Evolutionary conservation across 2,797 vertebrate genomes (phyloP).

Genomic region (Schizothorax lantsangensis): DNA sequence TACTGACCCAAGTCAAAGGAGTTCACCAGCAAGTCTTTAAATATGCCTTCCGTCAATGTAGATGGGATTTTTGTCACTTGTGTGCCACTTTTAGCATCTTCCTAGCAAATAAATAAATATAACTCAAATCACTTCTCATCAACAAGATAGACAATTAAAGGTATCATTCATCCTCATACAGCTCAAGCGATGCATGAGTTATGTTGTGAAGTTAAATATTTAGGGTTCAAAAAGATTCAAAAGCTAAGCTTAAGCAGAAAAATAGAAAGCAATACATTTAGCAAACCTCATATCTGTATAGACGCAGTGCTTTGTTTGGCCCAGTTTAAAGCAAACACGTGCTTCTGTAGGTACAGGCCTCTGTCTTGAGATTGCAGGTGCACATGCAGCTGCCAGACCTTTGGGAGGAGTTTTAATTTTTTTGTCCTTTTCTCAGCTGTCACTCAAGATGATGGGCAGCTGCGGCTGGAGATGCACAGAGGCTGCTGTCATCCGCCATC

Average conservation of each 20-base stretch:
- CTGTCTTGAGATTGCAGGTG: conserved; percentile 73
- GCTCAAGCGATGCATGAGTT: background rate
- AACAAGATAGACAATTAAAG: background rate
- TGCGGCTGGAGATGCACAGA: conserved; percentile 65
- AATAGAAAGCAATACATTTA: too few relatives aligned
- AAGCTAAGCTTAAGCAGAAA: background rate
- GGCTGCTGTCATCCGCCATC: conserved; percentile 69
- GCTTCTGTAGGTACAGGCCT: conserved; percentile 49
- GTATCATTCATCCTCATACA: background rate
- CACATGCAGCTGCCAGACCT: conserved; percentile 75
- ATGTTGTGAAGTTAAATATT: background rate
- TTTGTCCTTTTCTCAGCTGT: conserved; percentile 61
- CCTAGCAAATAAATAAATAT: background rate
- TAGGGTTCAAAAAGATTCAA: background rate
- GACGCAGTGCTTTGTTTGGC: conserved; percentile 1
- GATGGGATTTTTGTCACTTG: background rate
- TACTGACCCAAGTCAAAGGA: background rate
- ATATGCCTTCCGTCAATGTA: background rate
- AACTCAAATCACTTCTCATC: background rate
- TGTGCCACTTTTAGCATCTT: background rate
- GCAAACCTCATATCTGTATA: conserved; percentile 3
- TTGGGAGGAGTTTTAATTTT: conserved; percentile 34
- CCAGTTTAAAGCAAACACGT: conserved; percentile 53
- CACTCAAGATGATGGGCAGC: conserved; percentile 80
- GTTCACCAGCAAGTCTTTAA: background rate